These are phyloP conservation scores for Drosophila ficusphila DNA, from an alignment of 1,140 invertebrate species.

Conservation along the genomic window DNA sequence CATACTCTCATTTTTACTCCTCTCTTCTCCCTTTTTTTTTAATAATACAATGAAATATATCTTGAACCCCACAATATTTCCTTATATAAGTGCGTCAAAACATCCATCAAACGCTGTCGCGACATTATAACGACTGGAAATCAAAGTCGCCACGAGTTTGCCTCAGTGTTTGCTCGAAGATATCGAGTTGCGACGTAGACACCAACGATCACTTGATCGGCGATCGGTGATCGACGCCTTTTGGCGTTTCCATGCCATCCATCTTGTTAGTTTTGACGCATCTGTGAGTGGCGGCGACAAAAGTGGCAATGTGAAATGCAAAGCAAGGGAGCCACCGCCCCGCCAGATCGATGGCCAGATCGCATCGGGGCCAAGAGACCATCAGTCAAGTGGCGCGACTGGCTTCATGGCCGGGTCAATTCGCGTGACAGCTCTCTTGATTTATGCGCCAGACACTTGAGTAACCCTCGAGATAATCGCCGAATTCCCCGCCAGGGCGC, in stretches of 20 bases:
- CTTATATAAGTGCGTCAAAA: neutral
- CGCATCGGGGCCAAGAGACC: conserved; percentile 37
- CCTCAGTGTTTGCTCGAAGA: neutral
- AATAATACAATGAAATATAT: too few species aligned
- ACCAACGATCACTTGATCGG: neutral
- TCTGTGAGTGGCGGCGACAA: conserved; percentile 41
- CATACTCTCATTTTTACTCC: too few species aligned
- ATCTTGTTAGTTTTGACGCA: conserved; percentile 68
- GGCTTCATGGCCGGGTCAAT: conserved; percentile 60
- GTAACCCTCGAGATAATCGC: conserved; percentile 40
- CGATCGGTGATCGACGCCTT: conserved; percentile 9
- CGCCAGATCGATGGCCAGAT: conserved; percentile 22
- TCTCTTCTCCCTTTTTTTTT: too few species aligned
- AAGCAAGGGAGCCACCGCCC: conserved; percentile 14
- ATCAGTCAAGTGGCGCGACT: conserved; percentile 73
- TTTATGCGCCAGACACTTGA: conserved; percentile 57
- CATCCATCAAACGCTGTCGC: conserved; percentile 12
- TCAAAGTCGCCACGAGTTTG: neutral
- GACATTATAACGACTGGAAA: conserved; percentile 1
- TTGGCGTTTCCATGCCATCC: conserved; percentile 40
- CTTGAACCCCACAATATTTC: neutral
- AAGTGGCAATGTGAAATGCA: conserved; percentile 34
- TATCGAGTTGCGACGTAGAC: neutral
- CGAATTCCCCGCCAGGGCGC: conserved; percentile 25
- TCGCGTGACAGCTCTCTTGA: conserved; percentile 56